phyloP scores from a whole-genome alignment of 2,888 invertebrate species.

The Parochlus steinenii region DNA sequence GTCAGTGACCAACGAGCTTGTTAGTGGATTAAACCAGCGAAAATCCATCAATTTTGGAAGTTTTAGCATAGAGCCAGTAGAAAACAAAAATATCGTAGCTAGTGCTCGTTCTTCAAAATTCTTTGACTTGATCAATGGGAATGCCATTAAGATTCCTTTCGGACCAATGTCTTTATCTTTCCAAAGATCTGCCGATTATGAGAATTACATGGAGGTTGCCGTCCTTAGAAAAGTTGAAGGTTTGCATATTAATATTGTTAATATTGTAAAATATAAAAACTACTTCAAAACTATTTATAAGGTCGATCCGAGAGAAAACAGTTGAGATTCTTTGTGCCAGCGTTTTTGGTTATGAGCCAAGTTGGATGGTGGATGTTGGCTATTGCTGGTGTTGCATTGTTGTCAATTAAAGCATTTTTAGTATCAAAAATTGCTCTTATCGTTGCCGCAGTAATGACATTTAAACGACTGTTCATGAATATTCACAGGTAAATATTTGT shows the following conservation, averaged over 20 bases:
- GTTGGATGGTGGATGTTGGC: slow-evolving; percentile 44
- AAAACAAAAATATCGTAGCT: slow-evolving; percentile 16
- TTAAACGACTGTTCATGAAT: slow-evolving; percentile 37
- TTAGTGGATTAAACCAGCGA: slow-evolving; percentile 34
- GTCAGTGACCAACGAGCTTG: slow-evolving; percentile 33
- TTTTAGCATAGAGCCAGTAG: slow-evolving; percentile 37
- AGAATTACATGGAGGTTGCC: slow-evolving; percentile 27
- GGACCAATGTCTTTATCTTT: slow-evolving; percentile 29
- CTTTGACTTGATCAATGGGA: slow-evolving; percentile 25
- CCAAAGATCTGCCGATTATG: slow-evolving; percentile 26
- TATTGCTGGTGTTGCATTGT: slow-evolving; percentile 39
- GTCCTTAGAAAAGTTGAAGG: slow-evolving; percentile 27
- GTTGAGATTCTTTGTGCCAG: slow-evolving; percentile 44
- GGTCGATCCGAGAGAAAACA: slow-evolving; percentile 41
- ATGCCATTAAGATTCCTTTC: slow-evolving; percentile 26
- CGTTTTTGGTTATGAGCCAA: slow-evolving; percentile 50
- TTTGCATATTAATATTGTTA: slow-evolving; percentile 15
- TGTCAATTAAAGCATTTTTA: slow-evolving; percentile 50
- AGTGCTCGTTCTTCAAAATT: slow-evolving; percentile 21
- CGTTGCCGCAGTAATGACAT: slow-evolving; percentile 41
- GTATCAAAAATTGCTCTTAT: slow-evolving; percentile 50
- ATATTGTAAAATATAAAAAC: slow-evolving; percentile 7
- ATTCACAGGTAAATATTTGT: slow-evolving; percentile 24
- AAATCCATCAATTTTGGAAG: slow-evolving; percentile 37
- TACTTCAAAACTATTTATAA: slow-evolving; percentile 17